Base-by-base conservation (phyloP, 2,888 invertebrate genomes). In the Oxystoma pomonae region DNA sequence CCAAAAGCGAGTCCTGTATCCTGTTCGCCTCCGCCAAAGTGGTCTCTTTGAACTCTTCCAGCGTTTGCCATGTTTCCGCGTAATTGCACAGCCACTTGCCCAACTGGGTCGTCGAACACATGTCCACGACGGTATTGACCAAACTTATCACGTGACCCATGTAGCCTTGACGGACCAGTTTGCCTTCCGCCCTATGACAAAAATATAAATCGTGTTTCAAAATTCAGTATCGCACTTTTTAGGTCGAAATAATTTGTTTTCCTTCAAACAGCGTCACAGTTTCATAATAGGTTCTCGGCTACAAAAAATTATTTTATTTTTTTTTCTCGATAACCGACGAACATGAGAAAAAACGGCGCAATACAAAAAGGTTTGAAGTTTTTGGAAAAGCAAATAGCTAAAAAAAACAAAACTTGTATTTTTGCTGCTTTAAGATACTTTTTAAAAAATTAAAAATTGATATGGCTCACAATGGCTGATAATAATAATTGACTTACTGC, bases 81-180 rank as follows among this genome's bases (percentile, higher is more conserved):
- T 82, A 78, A 67, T 83, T 81, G 69, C 79, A 81, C 67, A 87
- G 83, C 70, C 81, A 82, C 72, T 83, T 80, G 69, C 86, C 83
- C 75, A 84, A 78, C 72, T 83, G 80, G 76, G 82, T 84, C 74
- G 83, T 81, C 76, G 83, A 81, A 78, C 84, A 82, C 73, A 81
- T 77, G 59, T 76, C 75, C 53, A 83, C 83, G 71, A 87, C 81
- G 75, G 83, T 83, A 76, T 84, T 84, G 51, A 84, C 81, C 72
- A 87, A 85, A 75, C 83, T 84, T 70, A 86, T 86, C 73, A 87
- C 80, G 76, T 87, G 87, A 64, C 87, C 87, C 87, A 87, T 87
- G 72, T 86, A 87, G 71, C 87, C 87, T 72, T 85, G 81, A 60
- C 86, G 83, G 61, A 85, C 78, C 64, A 83, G 83, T 67, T 84